phyloP scores from a whole-genome alignment of 1,140 invertebrate species.

The Steinernema feltiae region DNA sequence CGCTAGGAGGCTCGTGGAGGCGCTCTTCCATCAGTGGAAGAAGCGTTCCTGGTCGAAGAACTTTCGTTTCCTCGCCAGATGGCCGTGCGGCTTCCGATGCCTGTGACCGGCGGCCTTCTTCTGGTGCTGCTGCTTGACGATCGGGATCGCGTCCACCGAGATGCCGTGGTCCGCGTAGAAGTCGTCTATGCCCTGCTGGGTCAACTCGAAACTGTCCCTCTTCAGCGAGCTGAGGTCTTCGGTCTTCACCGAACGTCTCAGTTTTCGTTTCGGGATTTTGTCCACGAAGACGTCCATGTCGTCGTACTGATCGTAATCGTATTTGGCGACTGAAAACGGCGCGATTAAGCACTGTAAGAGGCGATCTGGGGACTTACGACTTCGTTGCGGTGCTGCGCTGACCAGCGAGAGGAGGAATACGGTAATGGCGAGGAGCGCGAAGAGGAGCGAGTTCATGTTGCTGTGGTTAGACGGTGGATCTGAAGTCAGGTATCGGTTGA shows the following conservation, averaged over 20 bases:
- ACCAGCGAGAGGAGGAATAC: background rate
- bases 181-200: background rate
- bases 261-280: background rate
- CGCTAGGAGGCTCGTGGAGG: background rate
- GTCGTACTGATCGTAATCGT: background rate
- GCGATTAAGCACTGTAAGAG: background rate
- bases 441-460: background rate
- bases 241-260: background rate
- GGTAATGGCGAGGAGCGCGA: background rate
- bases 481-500: conserved; percentile 13
- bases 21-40: background rate
- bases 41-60: background rate
- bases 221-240: background rate
- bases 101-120: background rate
- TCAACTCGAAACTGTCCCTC: background rate
- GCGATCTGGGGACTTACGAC: background rate
- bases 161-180: background rate
- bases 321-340: background rate
- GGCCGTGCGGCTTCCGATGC: background rate
- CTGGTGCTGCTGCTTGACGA: background rate
- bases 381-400: background rate
- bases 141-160: background rate
- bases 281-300: background rate
- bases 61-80: background rate
- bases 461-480: background rate